Evolutionary conservation across 2,888 invertebrate genomes (phyloP), one percentile per base, ranked within the genome.

Genomic region (Nezara viridula): DNA sequence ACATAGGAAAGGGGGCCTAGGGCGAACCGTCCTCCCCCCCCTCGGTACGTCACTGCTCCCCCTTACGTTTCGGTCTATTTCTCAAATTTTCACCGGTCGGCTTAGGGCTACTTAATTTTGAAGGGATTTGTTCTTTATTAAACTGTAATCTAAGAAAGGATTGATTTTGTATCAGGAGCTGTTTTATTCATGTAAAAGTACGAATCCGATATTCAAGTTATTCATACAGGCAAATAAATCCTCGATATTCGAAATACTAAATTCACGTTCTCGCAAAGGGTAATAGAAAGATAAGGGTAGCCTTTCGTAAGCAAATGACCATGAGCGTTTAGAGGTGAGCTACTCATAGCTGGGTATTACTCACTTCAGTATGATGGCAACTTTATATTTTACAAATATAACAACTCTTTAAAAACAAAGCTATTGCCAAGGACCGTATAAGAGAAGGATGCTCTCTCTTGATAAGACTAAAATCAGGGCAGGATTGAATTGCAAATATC

Each of bases 401-500:
- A 60, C 19, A 37, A 21, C 16, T 1, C 19, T 55, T n/a, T 37
- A 37, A 73, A 73, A 73, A 73, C 66, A 73, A 73, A 37, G 66
- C 32, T 73, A 37, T 73, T 37, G 16, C 66, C 19, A 21, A 32
- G 6, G 66, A 37, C 19, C 6, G 37, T 73, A 73, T 19, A 73
- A 73, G 32, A 37, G 19, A 73, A 14, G 66, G 27, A 27, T 37
- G 66, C n/a, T n/a, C n/a, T n/a, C n/a, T n/a, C n/a, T 73, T 73
- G 66, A 73, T 73, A 32, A 32, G 6, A 44, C 44, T 47, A 81
- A 81, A 81, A n/a, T n/a, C n/a, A 81, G 81, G 40, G n/a, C 44
- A 3, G 44, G 81, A 47, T 81, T 81, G 44, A 47, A 47, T 81
- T 47, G 81, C 81, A 44, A 47, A 81, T 81, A 24, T 44, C n/a